Evolutionary conservation across 2,113 vertebrate genomes (phyloP).

Genomic region (Alouatta palliata): DNA sequence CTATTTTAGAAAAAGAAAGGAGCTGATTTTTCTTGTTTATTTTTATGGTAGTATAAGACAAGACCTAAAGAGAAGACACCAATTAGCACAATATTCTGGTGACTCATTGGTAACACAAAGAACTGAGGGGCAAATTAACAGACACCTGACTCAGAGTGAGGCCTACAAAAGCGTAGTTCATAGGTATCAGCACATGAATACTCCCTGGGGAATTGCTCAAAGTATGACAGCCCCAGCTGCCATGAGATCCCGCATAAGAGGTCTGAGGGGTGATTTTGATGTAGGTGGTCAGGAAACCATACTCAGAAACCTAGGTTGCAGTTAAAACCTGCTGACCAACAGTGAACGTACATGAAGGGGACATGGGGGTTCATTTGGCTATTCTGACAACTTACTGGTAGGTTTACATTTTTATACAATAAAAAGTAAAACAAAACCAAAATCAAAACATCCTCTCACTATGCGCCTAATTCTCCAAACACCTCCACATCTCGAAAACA

Average conservation of each 20-base stretch:
- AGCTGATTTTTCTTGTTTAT: not conserved
- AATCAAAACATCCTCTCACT: not conserved
- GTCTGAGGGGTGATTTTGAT: not conserved
- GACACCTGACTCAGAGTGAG: not conserved
- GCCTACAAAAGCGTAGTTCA: not conserved
- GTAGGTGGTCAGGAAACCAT: not conserved
- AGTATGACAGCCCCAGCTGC: too few species aligned
- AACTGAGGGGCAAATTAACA: not conserved
- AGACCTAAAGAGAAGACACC: not conserved
- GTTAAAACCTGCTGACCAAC: not conserved
- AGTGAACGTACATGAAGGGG: not conserved
- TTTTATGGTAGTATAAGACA: not conserved
- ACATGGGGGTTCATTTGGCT: not conserved
- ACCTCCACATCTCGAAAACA: not conserved
- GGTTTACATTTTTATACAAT: not conserved
- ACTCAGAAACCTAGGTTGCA: not conserved
- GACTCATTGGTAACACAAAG: not conserved
- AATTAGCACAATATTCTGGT: not conserved
- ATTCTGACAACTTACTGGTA: not conserved
- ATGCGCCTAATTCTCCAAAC: not conserved
- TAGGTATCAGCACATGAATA: accelerated
- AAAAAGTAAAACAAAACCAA: not conserved
- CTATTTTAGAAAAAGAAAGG: not conserved
- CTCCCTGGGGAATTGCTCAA: too few species aligned
- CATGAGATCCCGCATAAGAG: not conserved